Conservation (phyloP, 2,113 vertebrate genomes). For the Vidua chalybeata region DNA sequence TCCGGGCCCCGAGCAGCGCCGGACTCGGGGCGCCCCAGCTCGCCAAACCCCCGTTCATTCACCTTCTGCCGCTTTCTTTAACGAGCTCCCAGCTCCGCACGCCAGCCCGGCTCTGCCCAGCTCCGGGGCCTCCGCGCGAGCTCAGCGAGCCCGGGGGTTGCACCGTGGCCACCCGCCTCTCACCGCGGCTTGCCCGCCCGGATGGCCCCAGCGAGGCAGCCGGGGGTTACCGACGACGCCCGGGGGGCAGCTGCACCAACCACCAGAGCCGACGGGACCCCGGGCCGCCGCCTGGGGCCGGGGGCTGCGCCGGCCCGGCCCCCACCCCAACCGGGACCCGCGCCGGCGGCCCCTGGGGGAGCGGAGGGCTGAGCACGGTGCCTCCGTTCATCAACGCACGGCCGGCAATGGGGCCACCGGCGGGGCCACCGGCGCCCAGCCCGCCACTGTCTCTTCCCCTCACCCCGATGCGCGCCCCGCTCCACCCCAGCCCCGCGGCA, state of each 20-base stretch:
- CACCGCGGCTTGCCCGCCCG: fast-evolving
- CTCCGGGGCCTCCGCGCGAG: neutral
- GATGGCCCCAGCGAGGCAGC: neutral
- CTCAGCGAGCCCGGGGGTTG: neutral
- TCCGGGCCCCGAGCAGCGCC: neutral
- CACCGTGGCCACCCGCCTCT: neutral
- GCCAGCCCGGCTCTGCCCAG: neutral
- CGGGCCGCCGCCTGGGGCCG: neutral
- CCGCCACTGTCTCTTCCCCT: neutral
- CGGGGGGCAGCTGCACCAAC: neutral
- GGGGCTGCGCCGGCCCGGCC: neutral
- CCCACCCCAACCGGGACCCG: neutral
- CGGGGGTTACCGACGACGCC: fast-evolving
- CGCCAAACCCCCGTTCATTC: neutral
- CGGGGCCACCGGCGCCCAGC: neutral
- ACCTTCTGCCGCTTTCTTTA: fast-evolving
- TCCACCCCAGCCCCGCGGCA: neutral
- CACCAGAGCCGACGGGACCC: neutral
- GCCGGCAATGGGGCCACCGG: neutral
- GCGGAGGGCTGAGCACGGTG: no score
- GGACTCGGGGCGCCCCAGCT: fast-evolving
- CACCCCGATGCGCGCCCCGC: neutral
- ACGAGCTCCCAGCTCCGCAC: neutral
- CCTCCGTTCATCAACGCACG: fast-evolving
- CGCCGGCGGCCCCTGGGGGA: fast-evolving